Evolutionary conservation across 1,140 invertebrate genomes (phyloP).

Genomic region (Drosophila nigromelanica): DNA sequence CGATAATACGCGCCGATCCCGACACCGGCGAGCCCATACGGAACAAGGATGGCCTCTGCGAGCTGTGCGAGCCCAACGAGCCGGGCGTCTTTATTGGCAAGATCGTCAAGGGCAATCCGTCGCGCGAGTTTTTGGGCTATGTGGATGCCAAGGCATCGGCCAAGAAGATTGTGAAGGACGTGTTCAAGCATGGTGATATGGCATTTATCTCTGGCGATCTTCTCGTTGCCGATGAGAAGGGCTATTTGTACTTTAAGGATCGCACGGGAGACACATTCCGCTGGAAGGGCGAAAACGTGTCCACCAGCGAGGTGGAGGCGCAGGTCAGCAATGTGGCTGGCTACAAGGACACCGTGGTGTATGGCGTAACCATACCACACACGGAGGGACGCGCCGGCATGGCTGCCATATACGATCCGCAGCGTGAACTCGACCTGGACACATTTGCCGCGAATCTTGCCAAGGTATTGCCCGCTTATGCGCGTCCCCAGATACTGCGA

Average conservation of each 20-base stretch:
- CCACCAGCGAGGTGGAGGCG: conserved; percentile 97
- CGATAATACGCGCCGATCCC: conserved; percentile 94
- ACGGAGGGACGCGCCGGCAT: conserved; percentile 97
- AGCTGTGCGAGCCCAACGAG: conserved; percentile 90
- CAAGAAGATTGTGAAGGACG: conserved; percentile 96
- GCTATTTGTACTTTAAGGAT: conserved; percentile 98
- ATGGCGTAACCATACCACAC: conserved; percentile 91
- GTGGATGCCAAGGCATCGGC: conserved; percentile 95
- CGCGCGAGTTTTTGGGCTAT: conserved; percentile 94
- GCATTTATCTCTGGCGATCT: conserved; percentile 98
- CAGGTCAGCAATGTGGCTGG: conserved; percentile 94
- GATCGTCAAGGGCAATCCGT: conserved; percentile 93
- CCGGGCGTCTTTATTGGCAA: conserved; percentile 98
- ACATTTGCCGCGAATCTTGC: conserved; percentile 87
- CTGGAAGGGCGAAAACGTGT: conserved; percentile 99
- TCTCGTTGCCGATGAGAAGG: conserved; percentile 94
- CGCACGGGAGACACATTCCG: conserved; percentile 98
- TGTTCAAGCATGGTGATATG: conserved; percentile 94
- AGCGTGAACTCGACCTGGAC: conserved; percentile 88
- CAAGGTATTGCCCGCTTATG: conserved; percentile 92
- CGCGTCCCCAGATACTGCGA: conserved; percentile 94
- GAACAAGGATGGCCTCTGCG: conserved; percentile 91
- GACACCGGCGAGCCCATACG: conserved; percentile 92
- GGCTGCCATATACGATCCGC: conserved; percentile 95
- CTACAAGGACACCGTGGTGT: conserved; percentile 95